These are phyloP conservation scores for Phrynocephalus forsythii DNA, from an alignment of 2,797 vertebrate species.

Conservation along the genomic window DNA sequence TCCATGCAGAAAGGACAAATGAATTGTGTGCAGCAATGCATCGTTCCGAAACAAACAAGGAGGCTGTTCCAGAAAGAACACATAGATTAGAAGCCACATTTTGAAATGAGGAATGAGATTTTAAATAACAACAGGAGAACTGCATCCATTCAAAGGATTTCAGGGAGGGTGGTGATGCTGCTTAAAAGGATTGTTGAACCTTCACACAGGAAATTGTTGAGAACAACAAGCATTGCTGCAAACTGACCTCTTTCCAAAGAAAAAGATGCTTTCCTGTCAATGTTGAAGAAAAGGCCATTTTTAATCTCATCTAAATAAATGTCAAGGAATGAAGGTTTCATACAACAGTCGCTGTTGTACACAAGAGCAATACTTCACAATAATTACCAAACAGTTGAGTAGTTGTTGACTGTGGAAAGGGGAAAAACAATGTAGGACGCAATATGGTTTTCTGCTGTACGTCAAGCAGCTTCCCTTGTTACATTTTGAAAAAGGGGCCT, in stretches of 20 bases:
- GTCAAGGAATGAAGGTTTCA: not conserved
- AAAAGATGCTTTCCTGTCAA: not conserved
- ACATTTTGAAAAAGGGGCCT: no score
- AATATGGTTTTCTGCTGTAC: no score
- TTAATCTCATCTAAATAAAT: constrained; percentile 28
- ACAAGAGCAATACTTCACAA: no score
- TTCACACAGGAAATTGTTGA: not conserved
- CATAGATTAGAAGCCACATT: not conserved
- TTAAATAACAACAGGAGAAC: not conserved
- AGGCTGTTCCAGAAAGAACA: constrained; percentile 9
- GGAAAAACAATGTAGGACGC: no score
- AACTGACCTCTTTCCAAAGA: not conserved
- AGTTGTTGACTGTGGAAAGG: no score
- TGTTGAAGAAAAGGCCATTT: constrained; percentile 2
- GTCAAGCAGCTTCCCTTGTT: no score
- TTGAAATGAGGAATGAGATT: not conserved
- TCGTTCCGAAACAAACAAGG: constrained; percentile 4
- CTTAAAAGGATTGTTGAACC: constrained; percentile 20
- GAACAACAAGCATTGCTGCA: constrained; percentile 16
- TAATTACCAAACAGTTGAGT: no score
- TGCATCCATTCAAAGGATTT: not conserved
- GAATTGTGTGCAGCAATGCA: not conserved
- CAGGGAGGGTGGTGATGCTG: not conserved
- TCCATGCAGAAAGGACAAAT: not conserved
- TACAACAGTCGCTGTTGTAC: not conserved